Base-by-base conservation (phyloP, 1,140 invertebrate genomes). In the Melipona quadrifasciata region DNA sequence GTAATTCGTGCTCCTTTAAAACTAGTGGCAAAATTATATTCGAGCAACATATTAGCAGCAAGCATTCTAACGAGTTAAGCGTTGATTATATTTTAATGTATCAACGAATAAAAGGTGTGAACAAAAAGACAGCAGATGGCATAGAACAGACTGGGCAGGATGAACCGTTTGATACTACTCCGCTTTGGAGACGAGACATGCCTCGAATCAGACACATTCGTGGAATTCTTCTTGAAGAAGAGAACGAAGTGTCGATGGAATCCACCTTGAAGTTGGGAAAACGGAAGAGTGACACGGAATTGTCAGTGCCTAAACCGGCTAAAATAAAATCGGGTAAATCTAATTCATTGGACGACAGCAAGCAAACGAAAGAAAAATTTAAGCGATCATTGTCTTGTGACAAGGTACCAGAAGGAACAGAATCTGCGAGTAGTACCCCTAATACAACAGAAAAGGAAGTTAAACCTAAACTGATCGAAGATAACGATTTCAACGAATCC, bases 1-100 rank as follows among this genome's bases (percentile, higher is more conserved):
- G 97, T 90, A 95, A 93, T 0, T 91, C 95, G 39, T 97, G 97
- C 87, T 89, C 94, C 1, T 97, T 95, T 89, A 95, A 95, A 80
- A 95, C 95, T 0, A 95, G 95, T 0, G 95, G 95, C 2, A 94
- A 96, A 27, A 93, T 95, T 12, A 95, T 94, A 31, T 95, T 97
- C 34, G 94, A 95, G 10, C 95, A 95, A 24, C 97, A 97, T 92
- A 94, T 96, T 70, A 87, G 87, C 8, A 88, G 91, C 2, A 95
- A 95, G 65, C 96, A 96, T 88, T 80, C 93, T 0, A 91, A 90
- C 2, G 94, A 95, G n/a, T 71, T 91, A 0, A 92, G 92, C 2
- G 86, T 86, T 11, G 91, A 91, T 65, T 94, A 82, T 31, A 87
- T 87, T 5, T 82, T 92, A 78, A 84, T 91, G 39, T 94, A 92